phyloP scores from a whole-genome alignment of 2,888 invertebrate genomes.

The Rhagophthalmus giganteus region DNA sequence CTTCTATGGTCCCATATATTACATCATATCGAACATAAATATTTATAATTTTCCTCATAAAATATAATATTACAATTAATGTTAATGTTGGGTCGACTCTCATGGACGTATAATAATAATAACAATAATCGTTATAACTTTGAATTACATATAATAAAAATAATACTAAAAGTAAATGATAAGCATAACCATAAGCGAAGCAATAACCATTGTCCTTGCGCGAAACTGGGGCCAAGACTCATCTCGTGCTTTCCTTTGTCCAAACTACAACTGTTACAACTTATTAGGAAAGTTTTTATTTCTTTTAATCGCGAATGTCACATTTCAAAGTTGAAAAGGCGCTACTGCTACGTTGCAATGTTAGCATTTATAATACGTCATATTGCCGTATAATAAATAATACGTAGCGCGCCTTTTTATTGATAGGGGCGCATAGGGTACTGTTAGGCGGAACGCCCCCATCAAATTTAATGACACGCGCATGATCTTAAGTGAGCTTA shows the following conservation, averaged over 20 bases:
- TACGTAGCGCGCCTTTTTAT: slow-evolving; percentile 14
- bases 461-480: slow-evolving; percentile 37
- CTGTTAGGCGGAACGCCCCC: slow-evolving; percentile 33
- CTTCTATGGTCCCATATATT: slow-evolving; percentile 38
- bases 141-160: slow-evolving; percentile 55
- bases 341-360: slow-evolving; percentile 1
- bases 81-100: slow-evolving; percentile 38
- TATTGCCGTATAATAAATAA: slow-evolving; percentile 7
- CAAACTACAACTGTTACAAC: slow-evolving; percentile 43
- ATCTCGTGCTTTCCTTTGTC: slow-evolving; percentile 24
- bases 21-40: slow-evolving; percentile 37
- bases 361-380: slow-evolving; percentile 17
- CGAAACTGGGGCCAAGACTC: slow-evolving; percentile 29
- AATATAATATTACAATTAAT: slow-evolving; percentile 41
- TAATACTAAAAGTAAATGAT: slow-evolving; percentile 52
- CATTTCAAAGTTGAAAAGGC: slow-evolving; percentile 10
- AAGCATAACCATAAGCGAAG: slow-evolving; percentile 51
- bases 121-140: slow-evolving; percentile 52
- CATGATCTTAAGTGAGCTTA: slow-evolving; percentile 4
- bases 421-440: slow-evolving; percentile 9
- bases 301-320: slow-evolving; percentile 16
- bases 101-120: slow-evolving; percentile 44
- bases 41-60: slow-evolving; percentile 33
- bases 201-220: slow-evolving; percentile 48
- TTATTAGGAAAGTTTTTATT: slow-evolving; percentile 24